phyloP scores from a whole-genome alignment of 2,888 invertebrate species.

The Caenorhabditis sp. region DNA sequence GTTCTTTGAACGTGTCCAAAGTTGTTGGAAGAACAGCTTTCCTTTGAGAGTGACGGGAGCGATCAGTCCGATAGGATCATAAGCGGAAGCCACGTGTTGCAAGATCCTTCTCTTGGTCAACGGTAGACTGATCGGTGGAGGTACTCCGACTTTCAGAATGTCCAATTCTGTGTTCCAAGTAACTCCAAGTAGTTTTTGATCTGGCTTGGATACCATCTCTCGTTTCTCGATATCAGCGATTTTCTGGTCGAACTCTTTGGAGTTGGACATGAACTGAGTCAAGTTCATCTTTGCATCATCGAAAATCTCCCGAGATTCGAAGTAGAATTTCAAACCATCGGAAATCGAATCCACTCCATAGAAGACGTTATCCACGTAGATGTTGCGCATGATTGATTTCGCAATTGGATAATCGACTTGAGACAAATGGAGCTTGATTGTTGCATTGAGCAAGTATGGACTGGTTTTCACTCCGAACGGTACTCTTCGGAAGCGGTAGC shows the following conservation, averaged over 20 bases:
- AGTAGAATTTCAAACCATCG: too few relatives aligned
- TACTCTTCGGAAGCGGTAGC: constrained; percentile 63
- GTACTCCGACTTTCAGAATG: not conserved
- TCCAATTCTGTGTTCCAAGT: constrained; percentile 21
- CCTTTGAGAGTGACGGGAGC: too few relatives aligned
- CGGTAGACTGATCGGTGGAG: not conserved
- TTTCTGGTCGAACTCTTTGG: not conserved
- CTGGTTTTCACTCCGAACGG: constrained; percentile 69
- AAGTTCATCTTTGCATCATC: constrained; percentile 19
- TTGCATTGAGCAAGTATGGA: constrained; percentile 69
- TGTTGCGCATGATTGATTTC: not conserved
- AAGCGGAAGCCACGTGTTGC: constrained; percentile 19
- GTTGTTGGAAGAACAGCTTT: too few relatives aligned
- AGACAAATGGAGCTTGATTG: constrained; percentile 47
- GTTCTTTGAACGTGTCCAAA: too few relatives aligned
- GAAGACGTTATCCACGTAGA: constrained; percentile 48
- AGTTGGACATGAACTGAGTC: constrained; percentile 25
- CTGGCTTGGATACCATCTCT: not conserved
- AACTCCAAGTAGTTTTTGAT: constrained; percentile 36
- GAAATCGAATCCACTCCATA: constrained; percentile 16
- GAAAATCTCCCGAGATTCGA: not conserved
- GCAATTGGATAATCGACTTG: not conserved
- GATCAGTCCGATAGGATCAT: too few relatives aligned
- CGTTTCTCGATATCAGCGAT: not conserved
- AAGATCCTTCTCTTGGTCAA: constrained; percentile 30